Conservation (phyloP, 2,888 invertebrate species). For the Theristus sp. region DNA sequence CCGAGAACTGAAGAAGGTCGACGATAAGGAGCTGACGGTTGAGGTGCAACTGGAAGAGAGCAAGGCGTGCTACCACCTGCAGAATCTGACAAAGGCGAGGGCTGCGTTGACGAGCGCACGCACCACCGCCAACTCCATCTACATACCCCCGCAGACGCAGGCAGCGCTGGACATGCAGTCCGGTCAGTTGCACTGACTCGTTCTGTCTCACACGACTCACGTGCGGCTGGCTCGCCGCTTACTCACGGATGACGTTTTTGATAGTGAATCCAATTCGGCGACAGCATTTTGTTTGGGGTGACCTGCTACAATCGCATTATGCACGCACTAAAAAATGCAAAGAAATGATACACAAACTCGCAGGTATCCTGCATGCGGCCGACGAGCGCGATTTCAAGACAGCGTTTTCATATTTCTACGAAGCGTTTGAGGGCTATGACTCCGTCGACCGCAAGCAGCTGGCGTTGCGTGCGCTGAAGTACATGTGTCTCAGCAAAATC, state of each 20-base stretch:
- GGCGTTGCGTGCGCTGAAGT: conserved; percentile 85
- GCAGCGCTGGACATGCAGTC: conserved; percentile 90
- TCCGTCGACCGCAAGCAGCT: conserved; percentile 67
- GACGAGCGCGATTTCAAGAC: conserved; percentile 99
- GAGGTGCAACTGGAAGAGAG: conserved; percentile 95
- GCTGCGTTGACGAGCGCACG: conserved; percentile 91
- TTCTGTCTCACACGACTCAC: too few species aligned
- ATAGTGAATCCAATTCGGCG: too few species aligned
- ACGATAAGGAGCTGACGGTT: conserved; percentile 93
- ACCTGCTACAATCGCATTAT: too few species aligned
- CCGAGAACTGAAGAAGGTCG: conserved; percentile 88
- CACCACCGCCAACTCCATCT: conserved; percentile 98
- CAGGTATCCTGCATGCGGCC: conserved; percentile 82
- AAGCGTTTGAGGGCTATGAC: conserved; percentile 92
- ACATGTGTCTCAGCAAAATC: conserved; percentile 95
- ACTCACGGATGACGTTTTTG: too few species aligned
- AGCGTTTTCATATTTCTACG: conserved; percentile 97
- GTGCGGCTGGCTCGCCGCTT: too few species aligned
- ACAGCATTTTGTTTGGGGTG: too few species aligned
- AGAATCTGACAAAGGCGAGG: conserved; percentile 76
- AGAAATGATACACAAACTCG: too few species aligned
- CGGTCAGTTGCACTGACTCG: too few species aligned
- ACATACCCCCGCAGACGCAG: conserved; percentile 95
- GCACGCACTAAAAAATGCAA: too few species aligned
- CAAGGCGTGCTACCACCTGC: conserved; percentile 91